Evolutionary conservation across 2,797 vertebrate species (phyloP).

Genomic region (Tamandua tetradactyla): DNA sequence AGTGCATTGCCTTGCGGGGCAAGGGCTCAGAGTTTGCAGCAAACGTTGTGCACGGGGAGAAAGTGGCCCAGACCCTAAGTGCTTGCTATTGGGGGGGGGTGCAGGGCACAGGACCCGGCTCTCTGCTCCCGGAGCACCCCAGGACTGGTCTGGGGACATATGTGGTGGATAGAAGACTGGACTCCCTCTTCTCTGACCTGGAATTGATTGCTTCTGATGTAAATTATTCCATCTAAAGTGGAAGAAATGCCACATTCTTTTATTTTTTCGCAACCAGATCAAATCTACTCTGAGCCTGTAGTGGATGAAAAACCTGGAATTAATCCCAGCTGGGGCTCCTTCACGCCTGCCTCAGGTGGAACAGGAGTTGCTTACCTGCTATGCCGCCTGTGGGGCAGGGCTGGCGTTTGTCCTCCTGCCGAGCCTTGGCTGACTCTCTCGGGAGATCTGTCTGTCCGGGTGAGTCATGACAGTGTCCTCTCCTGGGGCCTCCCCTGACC

Average conservation of each 20-base stretch:
- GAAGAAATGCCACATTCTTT: not conserved
- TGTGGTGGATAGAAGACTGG: fast-evolving
- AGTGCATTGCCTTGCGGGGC: too few species aligned
- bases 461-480: too few species aligned
- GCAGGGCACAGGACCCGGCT: not conserved
- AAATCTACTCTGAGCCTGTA: not conserved
- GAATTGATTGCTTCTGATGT: not conserved
- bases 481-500: fast-evolving
- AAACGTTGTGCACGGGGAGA: too few species aligned
- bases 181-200: too few species aligned
- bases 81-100: fast-evolving
- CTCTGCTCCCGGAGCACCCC: not conserved
- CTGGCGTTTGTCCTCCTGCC: not conserved
- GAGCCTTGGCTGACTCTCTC: not conserved
- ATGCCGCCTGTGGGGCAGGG: too few species aligned
- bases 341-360: fast-evolving
- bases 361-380: fast-evolving
- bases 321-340: fast-evolving
- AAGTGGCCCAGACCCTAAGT: fast-evolving
- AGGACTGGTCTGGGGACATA: too few species aligned
- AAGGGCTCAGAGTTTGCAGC: too few species aligned
- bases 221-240: not conserved
- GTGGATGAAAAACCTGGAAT: not conserved
- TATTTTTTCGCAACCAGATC: not conserved
- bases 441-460: not conserved